A percentile compares a stretch with the other conserved stretches of the same genome.
phyloP scores from a whole-genome alignment of 1,140 invertebrate genomes.

The Drosophila nikananu region DNA sequence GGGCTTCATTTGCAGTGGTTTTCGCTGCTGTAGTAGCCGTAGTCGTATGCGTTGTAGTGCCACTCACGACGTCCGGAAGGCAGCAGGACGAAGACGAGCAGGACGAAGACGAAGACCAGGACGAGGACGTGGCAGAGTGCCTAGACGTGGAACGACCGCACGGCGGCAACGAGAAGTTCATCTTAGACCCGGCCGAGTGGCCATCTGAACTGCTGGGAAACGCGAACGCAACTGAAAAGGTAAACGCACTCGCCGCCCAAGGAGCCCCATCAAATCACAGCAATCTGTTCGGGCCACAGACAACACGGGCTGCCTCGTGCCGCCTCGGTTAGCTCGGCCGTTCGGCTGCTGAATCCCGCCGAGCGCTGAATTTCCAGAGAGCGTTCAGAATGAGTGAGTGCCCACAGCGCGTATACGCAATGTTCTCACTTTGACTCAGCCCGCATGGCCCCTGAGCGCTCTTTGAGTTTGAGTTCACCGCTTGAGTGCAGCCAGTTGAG shows the following conservation, averaged over 20 bases:
- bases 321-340: conserved; percentile 12
- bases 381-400: conserved; percentile 7
- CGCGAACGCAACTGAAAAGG: conserved; percentile 84
- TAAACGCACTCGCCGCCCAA: conserved; percentile 78
- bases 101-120: conserved; percentile 37
- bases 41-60: conserved; percentile 24
- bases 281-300: conserved; percentile 67
- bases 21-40: conserved; percentile 11
- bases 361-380: conserved; percentile 52
- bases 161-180: conserved; percentile 32
- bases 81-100: conserved; percentile 42
- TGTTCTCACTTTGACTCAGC: conserved; percentile 18
- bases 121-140: conserved; percentile 27
- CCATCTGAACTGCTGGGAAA: conserved; percentile 81
- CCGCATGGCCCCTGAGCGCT: conserved; percentile 10
- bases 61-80: conserved; percentile 46
- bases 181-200: conserved; percentile 52
- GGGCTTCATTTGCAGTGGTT: conserved; percentile 69
- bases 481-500: conserved; percentile 32
- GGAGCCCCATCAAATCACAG: conserved; percentile 72
- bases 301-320: conserved; percentile 60
- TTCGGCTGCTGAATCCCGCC: conserved; percentile 24
- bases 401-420: conserved; percentile 36
- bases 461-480: not conserved
- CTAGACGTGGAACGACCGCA: conserved; percentile 44